Evolutionary conservation across 2,888 invertebrate genomes (phyloP).

Genomic region (Cacoxenus indagator): DNA sequence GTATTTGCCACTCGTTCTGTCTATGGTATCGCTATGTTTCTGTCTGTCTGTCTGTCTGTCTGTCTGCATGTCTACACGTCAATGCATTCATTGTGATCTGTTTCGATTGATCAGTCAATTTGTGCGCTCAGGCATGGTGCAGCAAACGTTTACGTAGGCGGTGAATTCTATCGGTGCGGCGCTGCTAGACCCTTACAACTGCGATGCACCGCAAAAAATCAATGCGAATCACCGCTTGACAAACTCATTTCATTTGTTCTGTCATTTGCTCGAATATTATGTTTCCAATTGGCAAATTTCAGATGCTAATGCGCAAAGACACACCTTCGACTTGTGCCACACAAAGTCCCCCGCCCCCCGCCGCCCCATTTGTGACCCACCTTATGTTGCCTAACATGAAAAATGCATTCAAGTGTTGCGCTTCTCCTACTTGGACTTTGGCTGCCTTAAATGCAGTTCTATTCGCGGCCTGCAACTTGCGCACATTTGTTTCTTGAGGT

Average conservation of each 20-base stretch:
- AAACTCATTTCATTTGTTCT: neutral
- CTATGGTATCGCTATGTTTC: neutral
- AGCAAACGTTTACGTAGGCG: slow-evolving; percentile 22
- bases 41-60: neutral
- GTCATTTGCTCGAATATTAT: neutral
- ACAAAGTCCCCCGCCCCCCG: neutral
- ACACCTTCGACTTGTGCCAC: slow-evolving; percentile 37
- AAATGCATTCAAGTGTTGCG: neutral
- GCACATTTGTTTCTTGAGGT: neutral
- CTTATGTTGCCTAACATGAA: no score
- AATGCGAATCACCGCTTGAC: no score
- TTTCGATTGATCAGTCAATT: slow-evolving; percentile 19
- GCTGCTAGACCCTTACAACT: neutral
- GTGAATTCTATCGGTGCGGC: neutral
- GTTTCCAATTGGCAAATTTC: slow-evolving; percentile 2
- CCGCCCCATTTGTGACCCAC: no score
- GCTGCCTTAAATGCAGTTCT: neutral
- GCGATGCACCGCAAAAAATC: neutral
- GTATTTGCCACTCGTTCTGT: neutral
- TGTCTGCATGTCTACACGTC: neutral
- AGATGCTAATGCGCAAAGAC: slow-evolving; percentile 41
- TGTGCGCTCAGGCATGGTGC: slow-evolving; percentile 21
- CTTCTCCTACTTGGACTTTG: neutral
- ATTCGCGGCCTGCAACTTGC: neutral
- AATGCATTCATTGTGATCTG: neutral